Evolutionary conservation across 2,797 vertebrate genomes (phyloP).

Genomic region (Luscinia luscinia): DNA sequence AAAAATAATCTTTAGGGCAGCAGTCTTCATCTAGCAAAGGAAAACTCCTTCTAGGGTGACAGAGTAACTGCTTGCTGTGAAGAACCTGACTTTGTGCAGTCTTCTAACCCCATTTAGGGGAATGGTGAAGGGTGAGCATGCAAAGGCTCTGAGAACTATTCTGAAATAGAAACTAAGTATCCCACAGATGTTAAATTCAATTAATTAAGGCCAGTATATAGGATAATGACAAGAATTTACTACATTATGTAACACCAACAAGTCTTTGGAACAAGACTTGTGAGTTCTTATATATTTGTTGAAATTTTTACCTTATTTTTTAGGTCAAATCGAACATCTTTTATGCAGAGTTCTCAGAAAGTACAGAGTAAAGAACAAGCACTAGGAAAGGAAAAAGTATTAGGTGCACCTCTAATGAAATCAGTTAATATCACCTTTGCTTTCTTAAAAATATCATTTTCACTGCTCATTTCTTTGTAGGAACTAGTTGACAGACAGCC

Average conservation of each 20-base stretch:
- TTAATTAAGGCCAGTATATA: background rate
- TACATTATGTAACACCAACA: background rate
- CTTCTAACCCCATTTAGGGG: background rate
- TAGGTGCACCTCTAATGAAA: background rate
- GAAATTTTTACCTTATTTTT: background rate
- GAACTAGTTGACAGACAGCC: background rate
- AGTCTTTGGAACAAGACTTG: background rate
- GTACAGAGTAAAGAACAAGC: background rate
- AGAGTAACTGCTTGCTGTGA: background rate
- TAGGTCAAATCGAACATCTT: background rate
- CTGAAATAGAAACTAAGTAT: background rate
- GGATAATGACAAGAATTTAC: background rate
- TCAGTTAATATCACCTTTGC: background rate
- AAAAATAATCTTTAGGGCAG: background rate
- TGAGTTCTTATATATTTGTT: background rate
- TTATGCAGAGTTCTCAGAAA: background rate
- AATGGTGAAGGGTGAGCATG: background rate
- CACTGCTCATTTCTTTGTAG: background rate
- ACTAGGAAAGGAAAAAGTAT: background rate
- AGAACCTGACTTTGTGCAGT: background rate
- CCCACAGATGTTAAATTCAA: background rate
- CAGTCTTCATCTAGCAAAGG: background rate
- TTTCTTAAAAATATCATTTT: background rate
- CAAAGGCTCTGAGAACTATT: background rate
- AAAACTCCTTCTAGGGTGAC: background rate